Conservation (phyloP, 2,113 vertebrate genomes). For the Micronycteris hirsuta region DNA sequence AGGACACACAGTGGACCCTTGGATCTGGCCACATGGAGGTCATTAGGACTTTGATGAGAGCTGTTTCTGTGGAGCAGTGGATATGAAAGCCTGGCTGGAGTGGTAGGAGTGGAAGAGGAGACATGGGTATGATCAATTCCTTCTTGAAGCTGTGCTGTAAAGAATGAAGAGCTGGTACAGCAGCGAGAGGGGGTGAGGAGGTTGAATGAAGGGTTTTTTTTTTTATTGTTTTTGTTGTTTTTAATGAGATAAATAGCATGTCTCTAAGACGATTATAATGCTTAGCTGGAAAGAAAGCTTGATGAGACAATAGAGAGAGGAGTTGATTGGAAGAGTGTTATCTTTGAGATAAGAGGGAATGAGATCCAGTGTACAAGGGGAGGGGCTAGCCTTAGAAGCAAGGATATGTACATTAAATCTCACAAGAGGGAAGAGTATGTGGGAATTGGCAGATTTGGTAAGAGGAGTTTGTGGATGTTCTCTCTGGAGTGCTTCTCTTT, state of each 20-base stretch:
- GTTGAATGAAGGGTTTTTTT: neutral
- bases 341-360: neutral
- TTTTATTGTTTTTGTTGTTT: neutral
- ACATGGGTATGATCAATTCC: neutral
- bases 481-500: neutral
- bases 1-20: neutral
- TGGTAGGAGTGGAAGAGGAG: neutral
- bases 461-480: neutral
- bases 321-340: neutral
- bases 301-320: neutral
- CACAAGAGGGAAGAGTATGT: neutral
- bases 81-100: neutral
- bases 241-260: neutral
- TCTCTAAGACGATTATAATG: neutral
- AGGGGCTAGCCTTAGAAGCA: neutral
- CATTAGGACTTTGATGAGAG: neutral
- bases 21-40: neutral
- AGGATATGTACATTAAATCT: neutral
- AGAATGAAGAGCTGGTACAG: neutral
- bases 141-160: neutral
- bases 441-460: neutral
- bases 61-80: neutral
- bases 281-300: neutral
- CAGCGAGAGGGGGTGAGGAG: neutral
- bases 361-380: neutral